These are phyloP conservation scores for Dendrolimus kikuchii DNA, from an alignment of 1,140 invertebrate genomes.

Conservation along the genomic window DNA sequence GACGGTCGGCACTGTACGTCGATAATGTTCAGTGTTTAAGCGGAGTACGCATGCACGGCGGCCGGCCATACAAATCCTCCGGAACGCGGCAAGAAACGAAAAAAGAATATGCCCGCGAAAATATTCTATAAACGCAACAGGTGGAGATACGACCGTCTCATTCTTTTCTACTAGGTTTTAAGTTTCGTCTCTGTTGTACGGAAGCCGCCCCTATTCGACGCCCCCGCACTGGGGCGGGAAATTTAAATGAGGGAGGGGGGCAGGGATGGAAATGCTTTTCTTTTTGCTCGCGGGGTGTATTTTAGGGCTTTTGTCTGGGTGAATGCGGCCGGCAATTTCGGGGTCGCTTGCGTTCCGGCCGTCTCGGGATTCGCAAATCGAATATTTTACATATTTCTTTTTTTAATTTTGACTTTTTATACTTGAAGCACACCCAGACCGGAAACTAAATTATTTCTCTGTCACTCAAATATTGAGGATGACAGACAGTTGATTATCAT, in stretches of 20 bases:
- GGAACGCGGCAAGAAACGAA: conserved; percentile 54
- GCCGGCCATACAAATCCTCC: conserved; percentile 54
- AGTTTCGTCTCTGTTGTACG: conserved; percentile 57
- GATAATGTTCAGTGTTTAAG: conserved; percentile 55
- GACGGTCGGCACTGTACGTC: conserved; percentile 22
- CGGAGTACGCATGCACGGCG: conserved; percentile 55
- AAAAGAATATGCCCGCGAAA: conserved; percentile 57
- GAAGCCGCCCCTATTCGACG: conserved; percentile 64
- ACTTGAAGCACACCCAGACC: neutral
- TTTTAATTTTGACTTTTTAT: conserved; percentile 26
- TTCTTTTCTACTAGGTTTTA: conserved; percentile 61
- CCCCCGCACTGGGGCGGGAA: conserved; percentile 63
- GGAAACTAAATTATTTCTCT: no score
- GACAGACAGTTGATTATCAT: no score
- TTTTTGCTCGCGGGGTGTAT: conserved; percentile 64
- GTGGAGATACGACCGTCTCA: conserved; percentile 66
- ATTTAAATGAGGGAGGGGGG: conserved; percentile 59
- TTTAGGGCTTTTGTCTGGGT: conserved; percentile 68
- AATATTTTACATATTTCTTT: conserved; percentile 43
- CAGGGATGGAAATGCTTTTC: conserved; percentile 65
- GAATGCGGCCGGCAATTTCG: conserved; percentile 68
- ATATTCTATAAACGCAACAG: conserved; percentile 63
- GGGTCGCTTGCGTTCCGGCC: conserved; percentile 57
- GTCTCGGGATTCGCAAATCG: conserved; percentile 50
- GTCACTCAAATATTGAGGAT: no score